Evolutionary conservation across 2,113 vertebrate genomes (phyloP).

Genomic region (Poeciliopsis turrubarensis): DNA sequence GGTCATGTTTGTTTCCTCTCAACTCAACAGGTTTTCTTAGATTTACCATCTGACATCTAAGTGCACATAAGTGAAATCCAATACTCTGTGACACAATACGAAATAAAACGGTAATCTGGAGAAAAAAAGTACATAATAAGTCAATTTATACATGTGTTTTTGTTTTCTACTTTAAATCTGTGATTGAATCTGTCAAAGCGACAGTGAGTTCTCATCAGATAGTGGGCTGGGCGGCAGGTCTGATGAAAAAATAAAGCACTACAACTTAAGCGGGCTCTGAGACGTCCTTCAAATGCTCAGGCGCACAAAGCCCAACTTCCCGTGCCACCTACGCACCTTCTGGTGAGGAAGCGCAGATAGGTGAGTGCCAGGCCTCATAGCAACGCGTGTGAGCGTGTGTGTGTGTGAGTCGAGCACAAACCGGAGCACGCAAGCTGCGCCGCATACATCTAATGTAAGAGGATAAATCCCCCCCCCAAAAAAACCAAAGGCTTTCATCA

Average conservation of each 20-base stretch:
- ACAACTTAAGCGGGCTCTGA: conserved; percentile 2
- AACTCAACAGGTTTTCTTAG: no score
- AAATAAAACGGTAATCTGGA: not conserved
- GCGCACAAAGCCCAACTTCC: conserved; percentile 28
- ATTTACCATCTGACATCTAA: no score
- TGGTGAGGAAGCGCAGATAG: conserved; percentile 38
- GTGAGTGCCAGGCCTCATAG: conserved; percentile 30
- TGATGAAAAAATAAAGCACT: conserved; percentile 31
- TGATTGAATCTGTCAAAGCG: not conserved
- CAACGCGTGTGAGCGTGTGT: not conserved
- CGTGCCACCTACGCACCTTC: conserved; percentile 54
- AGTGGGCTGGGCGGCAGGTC: not conserved
- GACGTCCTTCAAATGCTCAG: conserved; percentile 16
- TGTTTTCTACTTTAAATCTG: not conserved
- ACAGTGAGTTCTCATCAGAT: no score
- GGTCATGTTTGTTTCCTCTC: no score
- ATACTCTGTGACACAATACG: not conserved
- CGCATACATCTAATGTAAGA: conserved; percentile 72
- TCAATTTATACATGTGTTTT: not conserved
- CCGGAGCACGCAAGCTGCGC: conserved; percentile 29
- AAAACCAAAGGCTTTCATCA: conserved; percentile 74
- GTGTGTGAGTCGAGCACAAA: not conserved
- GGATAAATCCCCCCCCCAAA: conserved; percentile 69
- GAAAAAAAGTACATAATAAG: no score
- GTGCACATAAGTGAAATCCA: no score